phyloP scores from a whole-genome alignment of 2,797 vertebrate species.

The Ptychobarbus kaznakovi region DNA sequence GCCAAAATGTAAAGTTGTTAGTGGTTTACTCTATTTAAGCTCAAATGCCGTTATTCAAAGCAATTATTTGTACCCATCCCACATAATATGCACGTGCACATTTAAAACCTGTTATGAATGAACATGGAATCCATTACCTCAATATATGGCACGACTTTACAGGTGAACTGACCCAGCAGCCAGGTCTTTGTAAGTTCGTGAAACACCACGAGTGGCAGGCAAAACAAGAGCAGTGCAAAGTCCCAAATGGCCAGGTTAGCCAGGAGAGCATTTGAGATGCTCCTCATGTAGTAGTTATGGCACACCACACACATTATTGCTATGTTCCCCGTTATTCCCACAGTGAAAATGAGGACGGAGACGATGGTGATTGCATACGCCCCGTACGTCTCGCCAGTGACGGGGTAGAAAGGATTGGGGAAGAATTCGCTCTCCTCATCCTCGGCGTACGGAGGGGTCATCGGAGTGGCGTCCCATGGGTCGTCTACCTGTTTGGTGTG shows the following conservation, averaged over 20 bases:
- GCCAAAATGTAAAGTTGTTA: no score
- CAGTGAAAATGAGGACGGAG: slow-evolving; percentile 91
- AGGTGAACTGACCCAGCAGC: slow-evolving; percentile 95
- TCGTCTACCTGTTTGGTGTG: slow-evolving; percentile 79
- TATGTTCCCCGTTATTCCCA: slow-evolving; percentile 92
- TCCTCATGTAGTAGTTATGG: slow-evolving; percentile 99
- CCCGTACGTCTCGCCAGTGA: slow-evolving; percentile 91
- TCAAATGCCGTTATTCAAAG: neutral
- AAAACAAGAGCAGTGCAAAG: slow-evolving; percentile 94
- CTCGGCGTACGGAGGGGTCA: slow-evolving; percentile 78
- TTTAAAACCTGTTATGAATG: neutral
- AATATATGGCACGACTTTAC: slow-evolving; percentile 95
- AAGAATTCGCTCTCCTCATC: slow-evolving; percentile 79
- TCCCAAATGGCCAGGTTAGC: slow-evolving; percentile 98
- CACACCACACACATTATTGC: slow-evolving; percentile 98
- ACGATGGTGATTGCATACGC: slow-evolving; percentile 93
- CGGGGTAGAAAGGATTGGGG: slow-evolving; percentile 95
- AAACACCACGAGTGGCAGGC: slow-evolving; percentile 94
- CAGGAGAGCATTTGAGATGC: slow-evolving; percentile 96
- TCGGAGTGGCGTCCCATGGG: slow-evolving; percentile 81
- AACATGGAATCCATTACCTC: slow-evolving; percentile 83
- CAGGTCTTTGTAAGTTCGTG: slow-evolving; percentile 96
- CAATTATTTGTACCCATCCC: neutral
- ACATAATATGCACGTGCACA: neutral
- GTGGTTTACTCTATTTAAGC: neutral